Percentiles rank a stretch among this genome's conserved stretches.
These are phyloP conservation scores for Ciconia maguari DNA, from an alignment of 2,113 vertebrate genomes.

Conservation along the genomic window DNA sequence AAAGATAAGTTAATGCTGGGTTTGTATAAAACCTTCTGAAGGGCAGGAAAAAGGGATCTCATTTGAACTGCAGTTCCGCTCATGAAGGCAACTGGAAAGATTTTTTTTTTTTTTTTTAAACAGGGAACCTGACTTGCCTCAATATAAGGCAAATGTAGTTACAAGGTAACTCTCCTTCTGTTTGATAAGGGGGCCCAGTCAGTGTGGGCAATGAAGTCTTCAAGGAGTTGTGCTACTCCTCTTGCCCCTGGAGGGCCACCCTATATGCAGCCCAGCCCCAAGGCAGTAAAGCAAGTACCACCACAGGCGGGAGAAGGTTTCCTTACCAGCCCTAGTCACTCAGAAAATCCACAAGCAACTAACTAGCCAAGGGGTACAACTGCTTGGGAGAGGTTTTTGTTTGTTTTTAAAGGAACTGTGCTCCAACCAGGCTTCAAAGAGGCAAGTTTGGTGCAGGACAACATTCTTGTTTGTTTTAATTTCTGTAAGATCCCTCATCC, in stretches of 20 bases:
- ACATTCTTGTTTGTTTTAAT: neutral
- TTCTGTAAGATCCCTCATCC: neutral
- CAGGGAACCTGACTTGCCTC: neutral
- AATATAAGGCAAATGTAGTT: neutral
- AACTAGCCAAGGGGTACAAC: neutral
- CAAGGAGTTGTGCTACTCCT: neutral
- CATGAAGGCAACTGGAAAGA: neutral
- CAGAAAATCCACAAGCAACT: neutral
- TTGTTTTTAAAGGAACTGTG: neutral
- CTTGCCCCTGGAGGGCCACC: neutral
- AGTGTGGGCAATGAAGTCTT: fast-evolving
- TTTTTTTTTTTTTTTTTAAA: neutral
- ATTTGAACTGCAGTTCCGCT: neutral
- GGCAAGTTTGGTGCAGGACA: neutral
- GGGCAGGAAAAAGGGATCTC: neutral
- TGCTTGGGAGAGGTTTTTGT: neutral
- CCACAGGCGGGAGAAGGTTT: neutral
- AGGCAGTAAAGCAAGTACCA: neutral
- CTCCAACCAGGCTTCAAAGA: neutral
- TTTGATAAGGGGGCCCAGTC: neutral
- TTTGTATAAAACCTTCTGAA: neutral
- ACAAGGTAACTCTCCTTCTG: neutral
- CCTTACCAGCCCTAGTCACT: neutral
- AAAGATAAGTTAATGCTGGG: neutral
- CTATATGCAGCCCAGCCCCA: neutral